Conservation (phyloP, 2,888 invertebrate genomes). For the Drosophila leonis region DNA sequence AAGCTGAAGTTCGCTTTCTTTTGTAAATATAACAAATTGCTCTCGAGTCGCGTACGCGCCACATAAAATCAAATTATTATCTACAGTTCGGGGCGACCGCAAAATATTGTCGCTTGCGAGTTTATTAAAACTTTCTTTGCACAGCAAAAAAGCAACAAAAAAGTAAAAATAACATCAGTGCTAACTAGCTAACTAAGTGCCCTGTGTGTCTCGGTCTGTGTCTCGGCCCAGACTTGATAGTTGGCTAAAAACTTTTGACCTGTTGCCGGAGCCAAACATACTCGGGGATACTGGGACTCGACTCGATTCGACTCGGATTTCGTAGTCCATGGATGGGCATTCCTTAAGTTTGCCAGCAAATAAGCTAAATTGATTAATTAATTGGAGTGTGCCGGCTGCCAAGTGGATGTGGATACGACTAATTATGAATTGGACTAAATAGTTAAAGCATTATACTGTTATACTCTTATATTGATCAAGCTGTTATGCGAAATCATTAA, state of each 20-base stretch:
- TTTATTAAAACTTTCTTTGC: slow-evolving; percentile 74
- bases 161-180: slow-evolving; percentile 3
- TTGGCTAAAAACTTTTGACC: slow-evolving; percentile 65
- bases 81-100: slow-evolving; percentile 46
- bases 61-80: slow-evolving; percentile 74
- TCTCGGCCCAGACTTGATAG: slow-evolving; percentile 48
- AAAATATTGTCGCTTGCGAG: slow-evolving; percentile 71
- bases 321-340: slow-evolving; percentile 1
- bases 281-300: slow-evolving; percentile 8
- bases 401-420: slow-evolving; percentile 2
- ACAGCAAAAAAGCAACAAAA: slow-evolving; percentile 26
- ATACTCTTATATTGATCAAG: neutral
- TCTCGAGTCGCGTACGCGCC: slow-evolving; percentile 48
- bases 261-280: slow-evolving; percentile 53
- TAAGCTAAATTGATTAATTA: slow-evolving; percentile 70
- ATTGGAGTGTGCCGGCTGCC: slow-evolving; percentile 53
- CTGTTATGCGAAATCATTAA: neutral
- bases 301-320: neutral
- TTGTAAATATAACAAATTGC: slow-evolving; percentile 64
- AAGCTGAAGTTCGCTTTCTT: slow-evolving; percentile 28
- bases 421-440: neutral
- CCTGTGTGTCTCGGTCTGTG: slow-evolving; percentile 20
- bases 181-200: slow-evolving; percentile 50
- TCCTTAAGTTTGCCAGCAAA: slow-evolving; percentile 54
- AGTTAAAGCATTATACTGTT: neutral